Conservation (phyloP, 2,797 vertebrate species). For the Aselliscus stoliczkanus region DNA sequence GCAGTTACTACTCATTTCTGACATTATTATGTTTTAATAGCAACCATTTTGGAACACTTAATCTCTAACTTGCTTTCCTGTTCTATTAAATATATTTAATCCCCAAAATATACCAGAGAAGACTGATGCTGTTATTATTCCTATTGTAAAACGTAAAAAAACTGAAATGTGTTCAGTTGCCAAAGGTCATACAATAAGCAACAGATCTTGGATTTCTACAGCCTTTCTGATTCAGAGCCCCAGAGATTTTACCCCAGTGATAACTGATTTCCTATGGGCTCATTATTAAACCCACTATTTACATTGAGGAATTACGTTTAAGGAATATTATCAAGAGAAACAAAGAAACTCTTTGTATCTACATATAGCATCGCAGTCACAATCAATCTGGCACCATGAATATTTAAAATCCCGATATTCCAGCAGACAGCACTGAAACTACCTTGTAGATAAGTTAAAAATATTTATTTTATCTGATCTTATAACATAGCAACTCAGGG, state of each 20-base stretch:
- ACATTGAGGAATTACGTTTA: background rate
- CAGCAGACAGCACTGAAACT: background rate
- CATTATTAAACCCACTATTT: background rate
- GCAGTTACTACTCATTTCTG: background rate
- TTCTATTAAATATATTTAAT: background rate
- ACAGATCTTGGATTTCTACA: background rate
- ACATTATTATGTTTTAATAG: background rate
- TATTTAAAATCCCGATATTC: background rate
- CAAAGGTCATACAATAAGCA: background rate
- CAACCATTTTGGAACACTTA: background rate
- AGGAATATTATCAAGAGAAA: slow-evolving; percentile 5
- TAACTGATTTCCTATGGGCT: background rate
- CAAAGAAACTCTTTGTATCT: slow-evolving; percentile 1
- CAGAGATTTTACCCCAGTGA: background rate
- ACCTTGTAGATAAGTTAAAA: background rate
- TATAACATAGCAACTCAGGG: background rate
- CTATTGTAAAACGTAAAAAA: background rate
- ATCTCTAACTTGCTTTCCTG: background rate
- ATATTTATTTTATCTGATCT: background rate
- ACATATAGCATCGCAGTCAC: background rate
- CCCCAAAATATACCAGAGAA: background rate
- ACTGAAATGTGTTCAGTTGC: background rate
- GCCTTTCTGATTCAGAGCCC: background rate
- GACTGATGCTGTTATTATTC: background rate
- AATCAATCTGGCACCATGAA: background rate